Evolutionary conservation across 1,140 invertebrate species (phyloP), one percentile per base, ranked within the genome.

Genomic region (Bilobella aurantiaca): DNA sequence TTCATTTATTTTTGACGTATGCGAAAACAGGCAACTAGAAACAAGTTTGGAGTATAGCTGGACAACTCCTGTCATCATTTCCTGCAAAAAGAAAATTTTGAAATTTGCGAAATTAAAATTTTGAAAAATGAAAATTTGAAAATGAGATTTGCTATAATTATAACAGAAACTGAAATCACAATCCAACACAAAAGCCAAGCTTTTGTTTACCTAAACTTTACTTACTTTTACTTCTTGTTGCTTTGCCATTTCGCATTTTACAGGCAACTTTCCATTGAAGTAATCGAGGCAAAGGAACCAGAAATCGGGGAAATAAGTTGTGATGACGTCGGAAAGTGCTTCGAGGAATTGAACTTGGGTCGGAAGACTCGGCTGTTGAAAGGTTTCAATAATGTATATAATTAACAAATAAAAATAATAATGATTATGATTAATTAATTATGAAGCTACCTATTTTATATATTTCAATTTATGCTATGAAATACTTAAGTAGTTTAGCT

Each of bases 261-360:
- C 83, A 69, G 86, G 82, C 14, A 95, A 75, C 73, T 93, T 89
- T 1, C 89, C 90, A 16, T 84, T 86, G 74, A 95, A 92, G 78
- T 95, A 96, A 59, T 87, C 85, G 75, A 93, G 90, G 1, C 91
- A 90, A 1, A 96, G 80, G 77, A 88, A 87, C 90, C 91, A 93
- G 12, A 95, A 78, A 77, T 93, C 88, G 0, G 90, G 90, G 69
- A 91, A 84, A 58, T 85, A 82, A 66, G 85, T 80, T 14, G 81
- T 81, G 47, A 91, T 80, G 53, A 86, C 80, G 30, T 87, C 83
- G 63, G 84, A 86, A 37, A 90, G 77, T 69, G 87, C 84, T 76
- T 90, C 88, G 8, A 89, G 80, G 77, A 87, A 90, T 56, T 84
- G 76, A 12, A 90, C 83, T 70, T 81, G 68, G 30, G 70, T 68